phyloP scores from a whole-genome alignment of 1,140 invertebrate species.

The Calephelis nemesis region DNA sequence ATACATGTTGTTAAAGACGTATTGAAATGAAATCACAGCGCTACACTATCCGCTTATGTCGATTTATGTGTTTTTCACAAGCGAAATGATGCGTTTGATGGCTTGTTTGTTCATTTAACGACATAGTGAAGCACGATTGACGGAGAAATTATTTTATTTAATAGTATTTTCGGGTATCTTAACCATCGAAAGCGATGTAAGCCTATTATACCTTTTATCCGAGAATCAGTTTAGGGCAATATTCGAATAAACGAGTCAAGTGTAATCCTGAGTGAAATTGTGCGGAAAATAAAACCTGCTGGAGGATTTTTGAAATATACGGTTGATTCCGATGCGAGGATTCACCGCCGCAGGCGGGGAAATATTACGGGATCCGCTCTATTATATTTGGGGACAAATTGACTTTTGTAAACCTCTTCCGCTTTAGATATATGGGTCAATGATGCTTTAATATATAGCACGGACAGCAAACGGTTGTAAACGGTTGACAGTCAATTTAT shows the following conservation, averaged over 20 bases:
- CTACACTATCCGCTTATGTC: background rate
- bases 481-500: too few relatives aligned
- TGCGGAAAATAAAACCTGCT: slow-evolving; percentile 57
- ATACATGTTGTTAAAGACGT: background rate
- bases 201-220: background rate
- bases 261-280: slow-evolving; percentile 40
- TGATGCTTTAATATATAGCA: too few relatives aligned
- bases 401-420: slow-evolving; percentile 18
- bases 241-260: slow-evolving; percentile 6
- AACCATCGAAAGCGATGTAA: background rate
- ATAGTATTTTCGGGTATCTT: background rate
- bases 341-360: slow-evolving; percentile 48
- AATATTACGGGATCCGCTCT: slow-evolving; percentile 44
- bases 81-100: slow-evolving; percentile 51
- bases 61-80: slow-evolving; percentile 60
- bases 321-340: slow-evolving; percentile 37
- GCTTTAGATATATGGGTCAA: slow-evolving; percentile 2
- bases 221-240: slow-evolving; percentile 7
- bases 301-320: slow-evolving; percentile 39
- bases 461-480: too few relatives aligned
- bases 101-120: slow-evolving; percentile 38
- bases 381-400: slow-evolving; percentile 34
- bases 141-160: slow-evolving; percentile 19
- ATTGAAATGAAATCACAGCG: background rate
- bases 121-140: slow-evolving; percentile 39